Conservation (phyloP, 1,140 invertebrate species). For the Euura lappo region DNA sequence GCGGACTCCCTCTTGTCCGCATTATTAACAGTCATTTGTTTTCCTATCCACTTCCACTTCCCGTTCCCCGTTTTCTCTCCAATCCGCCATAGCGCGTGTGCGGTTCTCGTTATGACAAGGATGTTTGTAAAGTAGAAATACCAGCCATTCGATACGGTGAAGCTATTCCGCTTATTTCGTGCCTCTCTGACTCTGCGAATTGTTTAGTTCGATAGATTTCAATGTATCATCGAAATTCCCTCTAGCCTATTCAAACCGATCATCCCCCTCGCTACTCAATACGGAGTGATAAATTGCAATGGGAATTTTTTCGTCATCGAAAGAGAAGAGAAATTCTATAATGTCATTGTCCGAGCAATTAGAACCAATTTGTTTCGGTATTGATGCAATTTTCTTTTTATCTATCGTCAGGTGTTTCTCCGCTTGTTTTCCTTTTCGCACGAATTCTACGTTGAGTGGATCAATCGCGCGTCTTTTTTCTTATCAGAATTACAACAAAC, state of each 20-base stretch:
- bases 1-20: background rate
- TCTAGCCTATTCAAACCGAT: background rate
- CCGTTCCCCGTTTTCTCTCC: background rate
- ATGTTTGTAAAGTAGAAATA: conserved; percentile 2
- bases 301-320: too few species aligned
- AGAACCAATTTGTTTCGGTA: too few species aligned
- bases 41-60: background rate
- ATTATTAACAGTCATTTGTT: conserved; percentile 7
- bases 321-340: too few species aligned
- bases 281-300: too few species aligned
- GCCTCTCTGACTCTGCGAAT: background rate
- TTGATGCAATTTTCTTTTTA: background rate
- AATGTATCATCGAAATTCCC: background rate
- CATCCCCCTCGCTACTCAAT: background rate
- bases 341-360: too few species aligned
- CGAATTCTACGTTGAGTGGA: background rate
- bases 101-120: conserved; percentile 4
- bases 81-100: background rate
- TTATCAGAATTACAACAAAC: background rate
- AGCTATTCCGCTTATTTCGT: conserved; percentile 1
- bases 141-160: background rate
- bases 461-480: background rate
- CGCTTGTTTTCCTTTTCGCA: background rate
- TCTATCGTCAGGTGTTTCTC: background rate
- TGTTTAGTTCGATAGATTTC: background rate